phyloP scores from a whole-genome alignment of 1,140 invertebrate genomes.

The Anastatus disparis region DNA sequence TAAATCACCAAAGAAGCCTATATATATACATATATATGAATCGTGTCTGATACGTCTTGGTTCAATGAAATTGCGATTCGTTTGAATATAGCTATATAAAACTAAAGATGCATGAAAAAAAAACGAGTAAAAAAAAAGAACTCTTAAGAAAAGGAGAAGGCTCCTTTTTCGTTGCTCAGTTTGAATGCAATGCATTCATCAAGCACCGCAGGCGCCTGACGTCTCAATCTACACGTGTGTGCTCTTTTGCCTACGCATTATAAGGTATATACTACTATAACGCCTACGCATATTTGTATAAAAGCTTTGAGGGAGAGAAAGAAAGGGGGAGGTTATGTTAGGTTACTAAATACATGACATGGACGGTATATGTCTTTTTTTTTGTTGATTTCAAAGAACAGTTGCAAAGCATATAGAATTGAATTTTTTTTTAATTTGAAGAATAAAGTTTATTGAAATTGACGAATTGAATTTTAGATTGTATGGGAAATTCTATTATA shows the following conservation, averaged over 20 bases:
- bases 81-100: not conserved
- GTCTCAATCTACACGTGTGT: no score
- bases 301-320: no score
- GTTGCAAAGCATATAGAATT: no score
- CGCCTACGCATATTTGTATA: no score
- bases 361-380: constrained; percentile 16
- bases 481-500: not conserved
- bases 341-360: constrained; percentile 39
- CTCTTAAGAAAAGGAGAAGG: not conserved
- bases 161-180: constrained; percentile 54
- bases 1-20: not conserved
- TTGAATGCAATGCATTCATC: constrained; percentile 65
- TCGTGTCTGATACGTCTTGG: not conserved
- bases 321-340: constrained; percentile 41
- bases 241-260: constrained; percentile 46
- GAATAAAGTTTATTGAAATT: not conserved
- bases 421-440: no score
- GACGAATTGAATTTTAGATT: constrained; percentile 24
- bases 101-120: not conserved
- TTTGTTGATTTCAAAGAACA: no score
- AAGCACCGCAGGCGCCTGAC: constrained; percentile 65
- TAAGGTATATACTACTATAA: no score
- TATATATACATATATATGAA: no score
- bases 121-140: no score
- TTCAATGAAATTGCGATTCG: constrained; percentile 19